A percentile compares a stretch with the other conserved stretches of the same genome.
Evolutionary conservation across 2,113 vertebrate species (phyloP).

Genomic region (Antechinus stuartii): DNA sequence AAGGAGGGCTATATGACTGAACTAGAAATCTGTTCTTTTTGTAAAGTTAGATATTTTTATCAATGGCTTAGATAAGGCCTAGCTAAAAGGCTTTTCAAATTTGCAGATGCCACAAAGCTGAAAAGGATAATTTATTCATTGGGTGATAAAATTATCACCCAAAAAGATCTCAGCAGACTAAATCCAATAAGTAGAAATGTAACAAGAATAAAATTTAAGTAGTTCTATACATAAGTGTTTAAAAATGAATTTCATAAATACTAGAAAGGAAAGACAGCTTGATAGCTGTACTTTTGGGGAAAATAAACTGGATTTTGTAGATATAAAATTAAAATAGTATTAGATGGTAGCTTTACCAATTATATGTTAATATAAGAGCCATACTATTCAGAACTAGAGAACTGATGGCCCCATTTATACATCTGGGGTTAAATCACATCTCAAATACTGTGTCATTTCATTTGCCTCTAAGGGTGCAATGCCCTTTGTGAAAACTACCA

Average conservation of each 20-base stretch:
- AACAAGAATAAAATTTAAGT: neutral
- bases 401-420: neutral
- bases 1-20: neutral
- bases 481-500: neutral
- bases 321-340: neutral
- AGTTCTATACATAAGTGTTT: neutral
- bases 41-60: neutral
- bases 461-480: neutral
- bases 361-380: neutral
- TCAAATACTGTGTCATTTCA: neutral
- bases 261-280: neutral
- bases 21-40: neutral
- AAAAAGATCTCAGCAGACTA: neutral
- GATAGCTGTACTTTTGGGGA: neutral
- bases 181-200: neutral
- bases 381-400: neutral
- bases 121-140: neutral
- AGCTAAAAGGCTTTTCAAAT: neutral
- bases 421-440: neutral
- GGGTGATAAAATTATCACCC: neutral
- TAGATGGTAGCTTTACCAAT: neutral
- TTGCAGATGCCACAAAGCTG: neutral
- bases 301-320: neutral
- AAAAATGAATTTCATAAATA: neutral
- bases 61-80: neutral